Conservation (phyloP, 2,888 invertebrate species). For the Perizoma affinitatum region DNA sequence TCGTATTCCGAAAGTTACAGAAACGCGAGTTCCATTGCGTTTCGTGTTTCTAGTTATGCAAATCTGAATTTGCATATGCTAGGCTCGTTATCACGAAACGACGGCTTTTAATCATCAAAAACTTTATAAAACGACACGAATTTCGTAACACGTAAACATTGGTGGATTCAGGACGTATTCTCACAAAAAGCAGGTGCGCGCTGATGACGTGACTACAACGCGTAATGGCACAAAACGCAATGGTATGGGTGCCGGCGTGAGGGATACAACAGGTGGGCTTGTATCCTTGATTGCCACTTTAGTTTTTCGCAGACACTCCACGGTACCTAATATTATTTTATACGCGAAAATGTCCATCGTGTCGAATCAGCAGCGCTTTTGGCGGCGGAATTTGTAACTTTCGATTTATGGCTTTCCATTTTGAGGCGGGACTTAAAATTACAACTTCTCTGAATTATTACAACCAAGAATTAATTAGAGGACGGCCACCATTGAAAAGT, state of each 20-base stretch:
- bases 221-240: no score
- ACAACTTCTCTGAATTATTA: slow-evolving; percentile 56
- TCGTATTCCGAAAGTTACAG: slow-evolving; percentile 20
- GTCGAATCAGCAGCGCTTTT: slow-evolving; percentile 29
- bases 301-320: not conserved
- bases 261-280: no score
- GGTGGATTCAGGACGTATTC: slow-evolving; percentile 37
- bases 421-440: slow-evolving; percentile 48
- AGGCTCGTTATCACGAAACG: slow-evolving; percentile 41
- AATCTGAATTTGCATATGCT: slow-evolving; percentile 42
- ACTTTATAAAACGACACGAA: slow-evolving; percentile 44
- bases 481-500: slow-evolving; percentile 59
- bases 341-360: not conserved
- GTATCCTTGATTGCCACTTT: no score
- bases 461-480: slow-evolving; percentile 66
- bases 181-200: not conserved
- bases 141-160: slow-evolving; percentile 46
- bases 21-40: slow-evolving; percentile 20
- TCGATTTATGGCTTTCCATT: slow-evolving; percentile 49
- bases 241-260: no score
- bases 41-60: slow-evolving; percentile 36
- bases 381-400: slow-evolving; percentile 49
- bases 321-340: not conserved
- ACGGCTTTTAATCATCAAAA: slow-evolving; percentile 43
- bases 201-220: not conserved